These are phyloP conservation scores for Polyploca ridens DNA, from an alignment of 2,888 invertebrate genomes.

Conservation along the genomic window DNA sequence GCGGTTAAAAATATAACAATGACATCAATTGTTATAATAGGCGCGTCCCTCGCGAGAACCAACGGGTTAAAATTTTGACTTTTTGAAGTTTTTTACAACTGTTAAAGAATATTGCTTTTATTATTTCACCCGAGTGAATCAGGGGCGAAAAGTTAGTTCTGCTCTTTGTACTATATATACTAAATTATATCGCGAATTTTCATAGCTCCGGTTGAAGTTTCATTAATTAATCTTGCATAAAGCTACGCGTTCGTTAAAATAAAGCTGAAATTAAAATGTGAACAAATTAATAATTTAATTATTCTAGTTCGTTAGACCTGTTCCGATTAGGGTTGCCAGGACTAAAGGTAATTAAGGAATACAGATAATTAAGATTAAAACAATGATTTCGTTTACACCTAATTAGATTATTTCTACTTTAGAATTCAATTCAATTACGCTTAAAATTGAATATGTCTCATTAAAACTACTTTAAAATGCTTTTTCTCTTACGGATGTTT, in stretches of 20 bases:
- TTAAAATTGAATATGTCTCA: too few species aligned
- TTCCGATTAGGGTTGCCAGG: slow-evolving; percentile 2
- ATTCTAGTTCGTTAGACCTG: slow-evolving; percentile 15
- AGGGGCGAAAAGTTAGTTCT: neutral
- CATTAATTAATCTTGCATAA: slow-evolving; percentile 8
- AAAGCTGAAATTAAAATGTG: slow-evolving; percentile 10
- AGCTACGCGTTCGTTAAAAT: slow-evolving; percentile 6
- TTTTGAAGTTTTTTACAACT: neutral
- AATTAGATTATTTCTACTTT: too few species aligned
- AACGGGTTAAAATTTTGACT: neutral
- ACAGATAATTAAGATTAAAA: neutral
- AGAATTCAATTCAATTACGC: too few species aligned
- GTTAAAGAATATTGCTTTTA: neutral
- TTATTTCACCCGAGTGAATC: neutral
- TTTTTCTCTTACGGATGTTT: too few species aligned
- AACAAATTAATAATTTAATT: slow-evolving; percentile 13
- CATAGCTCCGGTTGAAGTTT: slow-evolving; percentile 8
- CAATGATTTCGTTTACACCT: too few species aligned
- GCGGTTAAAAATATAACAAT: too few species aligned
- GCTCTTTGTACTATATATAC: neutral
- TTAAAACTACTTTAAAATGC: too few species aligned
- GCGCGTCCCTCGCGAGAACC: too few species aligned
- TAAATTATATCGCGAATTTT: neutral
- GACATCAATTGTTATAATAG: too few species aligned
- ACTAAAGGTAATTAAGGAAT: neutral